Conservation (phyloP, 2,797 vertebrate species). For the Sebastes glaucus region DNA sequence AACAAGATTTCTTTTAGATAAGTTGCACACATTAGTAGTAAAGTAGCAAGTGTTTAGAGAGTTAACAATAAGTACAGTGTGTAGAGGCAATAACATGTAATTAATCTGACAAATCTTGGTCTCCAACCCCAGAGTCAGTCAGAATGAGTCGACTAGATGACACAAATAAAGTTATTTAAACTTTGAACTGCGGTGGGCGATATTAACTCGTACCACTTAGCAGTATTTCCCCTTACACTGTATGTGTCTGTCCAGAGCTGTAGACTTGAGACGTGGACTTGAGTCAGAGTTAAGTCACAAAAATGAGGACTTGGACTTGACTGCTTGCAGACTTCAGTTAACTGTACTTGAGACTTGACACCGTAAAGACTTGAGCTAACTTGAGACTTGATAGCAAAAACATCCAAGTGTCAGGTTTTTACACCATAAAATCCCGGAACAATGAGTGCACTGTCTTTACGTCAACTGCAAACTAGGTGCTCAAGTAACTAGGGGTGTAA, state of each 20-base stretch:
- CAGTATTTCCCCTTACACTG: not conserved
- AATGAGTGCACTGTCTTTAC: not conserved
- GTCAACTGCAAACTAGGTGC: not conserved
- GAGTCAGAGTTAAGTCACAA: not conserved
- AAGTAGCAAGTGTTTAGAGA: not conserved
- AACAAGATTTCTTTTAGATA: not conserved
- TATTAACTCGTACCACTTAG: not conserved
- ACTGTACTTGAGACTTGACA: no score
- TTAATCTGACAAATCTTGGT: not conserved
- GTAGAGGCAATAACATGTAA: not conserved
- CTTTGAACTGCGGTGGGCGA: not conserved
- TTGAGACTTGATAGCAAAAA: not conserved
- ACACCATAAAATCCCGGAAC: not conserved
- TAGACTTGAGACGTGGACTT: not conserved
- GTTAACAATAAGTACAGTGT: not conserved
- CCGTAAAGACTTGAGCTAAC: not conserved
- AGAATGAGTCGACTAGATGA: not conserved
- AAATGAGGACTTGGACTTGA: not conserved
- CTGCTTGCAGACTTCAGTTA: not conserved
- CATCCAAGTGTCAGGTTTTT: not conserved
- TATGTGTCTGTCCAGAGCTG: not conserved
- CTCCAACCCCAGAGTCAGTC: not conserved
- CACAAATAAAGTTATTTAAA: not conserved
- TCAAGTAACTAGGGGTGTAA: not conserved
- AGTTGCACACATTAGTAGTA: not conserved